Base-by-base conservation (phyloP, 2,113 vertebrate species). In the Telmatochromis brichardi region DNA sequence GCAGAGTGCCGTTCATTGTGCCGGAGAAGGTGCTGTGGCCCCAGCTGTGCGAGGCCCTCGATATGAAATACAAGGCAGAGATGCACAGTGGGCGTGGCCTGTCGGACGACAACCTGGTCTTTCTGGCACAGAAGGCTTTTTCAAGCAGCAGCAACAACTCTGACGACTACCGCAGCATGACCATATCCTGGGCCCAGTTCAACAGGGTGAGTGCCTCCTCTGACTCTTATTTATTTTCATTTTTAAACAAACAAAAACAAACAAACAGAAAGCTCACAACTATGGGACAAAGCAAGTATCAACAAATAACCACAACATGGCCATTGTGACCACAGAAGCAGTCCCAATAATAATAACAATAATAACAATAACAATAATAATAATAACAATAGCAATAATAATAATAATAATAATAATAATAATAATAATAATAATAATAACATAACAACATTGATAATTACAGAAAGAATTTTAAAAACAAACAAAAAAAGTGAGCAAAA, bases 181-280 rank as follows among this genome's bases (percentile, higher is more conserved):
- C 97, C 0, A 98, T 99, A 86, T 98, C 98, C 94, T 99, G 98
- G 98, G 97, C 98, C 87, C 98, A 99, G 95, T 99, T 97, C 90
- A 98, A 96, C 92, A 91, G 98, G 96, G 98, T 98, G 82, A 94
- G 91, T 23, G 0, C 13, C 12, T 28, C 35, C 15, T 21, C 21
- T 17, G 33, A 10, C 33, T 23, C 13, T 26, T 57, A 6, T 19
- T 51, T 50, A 2, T 54, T 53, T 54, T 21, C 3, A 21, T 21
- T 53, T 21, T 23, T 23, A 54, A 54, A 54, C 10, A 54, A 53
- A 21, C 51, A 53, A 54, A 23, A 51, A 51, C n/a, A 54, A 55
- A 55, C 21, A 50, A 19, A 55, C 51, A 53, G n/a, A 54, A 23
- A 12, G 19, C 50, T 53, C 50, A 10, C 50, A n/a, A n/a, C 50